These are phyloP conservation scores for Leptinotarsa juncta DNA, from an alignment of 2,888 invertebrate genomes.

Conservation along the genomic window DNA sequence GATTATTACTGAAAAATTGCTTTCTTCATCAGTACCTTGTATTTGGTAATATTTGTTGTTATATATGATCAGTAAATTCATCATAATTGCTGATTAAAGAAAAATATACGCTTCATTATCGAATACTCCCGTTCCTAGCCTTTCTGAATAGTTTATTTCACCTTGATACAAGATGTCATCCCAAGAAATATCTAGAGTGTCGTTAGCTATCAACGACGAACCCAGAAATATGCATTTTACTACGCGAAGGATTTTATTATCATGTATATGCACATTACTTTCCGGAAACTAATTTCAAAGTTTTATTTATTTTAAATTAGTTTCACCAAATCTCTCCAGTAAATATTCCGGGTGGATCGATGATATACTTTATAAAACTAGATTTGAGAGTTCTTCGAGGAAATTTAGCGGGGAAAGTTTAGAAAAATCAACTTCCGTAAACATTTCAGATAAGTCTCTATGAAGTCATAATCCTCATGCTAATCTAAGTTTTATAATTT, in stretches of 20 bases:
- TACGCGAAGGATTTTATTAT: conserved; percentile 8
- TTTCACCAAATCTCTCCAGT: conserved; percentile 27
- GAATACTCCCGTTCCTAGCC: too few species aligned
- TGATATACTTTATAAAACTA: neutral
- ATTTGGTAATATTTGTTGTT: too few species aligned
- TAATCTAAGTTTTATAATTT: neutral
- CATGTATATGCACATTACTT: conserved; percentile 31
- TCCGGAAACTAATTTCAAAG: conserved; percentile 31
- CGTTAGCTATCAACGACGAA: neutral
- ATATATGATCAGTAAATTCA: too few species aligned
- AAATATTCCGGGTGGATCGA: conserved; percentile 20
- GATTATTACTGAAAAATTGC: too few species aligned
- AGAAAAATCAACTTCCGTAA: neutral
- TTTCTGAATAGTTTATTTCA: too few species aligned
- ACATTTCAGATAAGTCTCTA: neutral
- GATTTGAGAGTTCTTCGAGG: conserved; percentile 11
- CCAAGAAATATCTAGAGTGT: neutral
- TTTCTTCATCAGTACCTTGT: too few species aligned
- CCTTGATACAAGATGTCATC: neutral
- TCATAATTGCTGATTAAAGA: too few species aligned
- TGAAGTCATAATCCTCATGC: neutral
- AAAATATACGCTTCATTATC: too few species aligned
- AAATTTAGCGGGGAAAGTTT: neutral
- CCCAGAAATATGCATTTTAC: neutral
- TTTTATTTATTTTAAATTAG: conserved; percentile 36